phyloP scores from a whole-genome alignment of 2,113 vertebrate species.

The Loxodonta africana region DNA sequence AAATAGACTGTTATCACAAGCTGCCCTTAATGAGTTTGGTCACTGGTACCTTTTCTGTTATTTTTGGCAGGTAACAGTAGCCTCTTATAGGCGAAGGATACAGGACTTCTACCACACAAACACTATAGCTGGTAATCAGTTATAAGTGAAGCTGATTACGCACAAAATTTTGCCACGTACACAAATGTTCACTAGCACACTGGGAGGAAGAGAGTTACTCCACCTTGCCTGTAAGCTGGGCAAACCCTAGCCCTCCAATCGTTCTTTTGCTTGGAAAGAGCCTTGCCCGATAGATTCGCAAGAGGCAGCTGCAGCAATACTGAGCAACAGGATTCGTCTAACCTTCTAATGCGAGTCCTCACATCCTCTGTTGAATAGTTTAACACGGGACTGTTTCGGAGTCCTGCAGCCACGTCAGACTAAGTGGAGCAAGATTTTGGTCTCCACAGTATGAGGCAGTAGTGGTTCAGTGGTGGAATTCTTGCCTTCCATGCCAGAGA shows the following conservation, averaged over 20 bases:
- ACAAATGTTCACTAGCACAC: neutral
- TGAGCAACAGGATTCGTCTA: too few species aligned
- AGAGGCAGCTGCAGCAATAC: rapidly evolving
- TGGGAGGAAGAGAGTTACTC: too few species aligned
- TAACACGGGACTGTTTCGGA: neutral
- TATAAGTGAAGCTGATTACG: neutral
- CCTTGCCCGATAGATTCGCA: rapidly evolving
- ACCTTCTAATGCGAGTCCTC: neutral
- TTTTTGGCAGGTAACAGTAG: neutral
- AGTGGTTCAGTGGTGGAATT: neutral
- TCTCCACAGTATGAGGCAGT: neutral
- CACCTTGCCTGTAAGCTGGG: rapidly evolving
- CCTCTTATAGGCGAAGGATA: neutral
- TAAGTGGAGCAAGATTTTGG: neutral
- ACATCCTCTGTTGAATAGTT: neutral
- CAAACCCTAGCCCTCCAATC: rapidly evolving
- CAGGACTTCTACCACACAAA: neutral
- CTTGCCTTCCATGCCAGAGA: neutral
- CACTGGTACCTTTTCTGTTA: neutral
- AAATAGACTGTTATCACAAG: neutral
- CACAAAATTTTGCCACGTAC: neutral
- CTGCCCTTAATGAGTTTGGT: neutral
- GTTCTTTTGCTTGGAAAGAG: neutral
- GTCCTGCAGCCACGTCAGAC: neutral
- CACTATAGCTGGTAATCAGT: neutral